A percentile compares a stretch with the other conserved stretches of the same genome.
Evolutionary conservation across 2,113 vertebrate species (phyloP).

Genomic region (Halichoerus grypus): DNA sequence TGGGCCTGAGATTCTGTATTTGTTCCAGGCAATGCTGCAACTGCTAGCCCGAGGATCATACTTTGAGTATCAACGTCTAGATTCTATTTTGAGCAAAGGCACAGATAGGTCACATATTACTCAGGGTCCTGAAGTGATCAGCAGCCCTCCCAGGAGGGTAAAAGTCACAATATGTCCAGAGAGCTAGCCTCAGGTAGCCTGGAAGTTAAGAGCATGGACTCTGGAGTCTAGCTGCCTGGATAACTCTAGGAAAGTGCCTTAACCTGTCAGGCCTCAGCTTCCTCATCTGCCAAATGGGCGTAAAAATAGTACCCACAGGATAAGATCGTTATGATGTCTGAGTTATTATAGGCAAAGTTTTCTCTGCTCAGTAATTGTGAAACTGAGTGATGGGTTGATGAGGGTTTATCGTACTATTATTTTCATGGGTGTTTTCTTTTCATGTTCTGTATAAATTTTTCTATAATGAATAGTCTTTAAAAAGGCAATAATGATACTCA

Average conservation of each 20-base stretch:
- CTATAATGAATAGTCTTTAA: not conserved
- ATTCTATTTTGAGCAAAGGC: not conserved
- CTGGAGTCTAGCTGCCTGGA: not conserved
- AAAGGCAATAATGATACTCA: not conserved
- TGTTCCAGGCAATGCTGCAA: not conserved
- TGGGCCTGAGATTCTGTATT: not conserved
- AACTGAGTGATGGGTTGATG: not conserved
- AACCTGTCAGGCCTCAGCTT: not conserved
- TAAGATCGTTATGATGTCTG: not conserved
- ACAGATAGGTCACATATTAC: not conserved
- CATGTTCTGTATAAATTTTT: not conserved
- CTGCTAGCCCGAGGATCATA: not conserved
- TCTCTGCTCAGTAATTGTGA: constrained; percentile 5
- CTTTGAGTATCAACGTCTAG: not conserved
- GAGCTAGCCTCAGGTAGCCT: not conserved
- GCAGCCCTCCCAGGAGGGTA: too few relatives aligned
- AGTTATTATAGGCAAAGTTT: not conserved
- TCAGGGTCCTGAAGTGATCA: not conserved
- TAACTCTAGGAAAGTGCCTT: not conserved
- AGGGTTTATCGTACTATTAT: not conserved
- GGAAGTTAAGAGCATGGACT: not conserved
- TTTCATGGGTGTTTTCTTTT: not conserved
- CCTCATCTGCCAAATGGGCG: not conserved
- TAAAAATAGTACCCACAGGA: too few relatives aligned
- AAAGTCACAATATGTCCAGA: not conserved